phyloP scores from a whole-genome alignment of 2,113 vertebrate species.

The Melanostigma gelatinosum region DNA sequence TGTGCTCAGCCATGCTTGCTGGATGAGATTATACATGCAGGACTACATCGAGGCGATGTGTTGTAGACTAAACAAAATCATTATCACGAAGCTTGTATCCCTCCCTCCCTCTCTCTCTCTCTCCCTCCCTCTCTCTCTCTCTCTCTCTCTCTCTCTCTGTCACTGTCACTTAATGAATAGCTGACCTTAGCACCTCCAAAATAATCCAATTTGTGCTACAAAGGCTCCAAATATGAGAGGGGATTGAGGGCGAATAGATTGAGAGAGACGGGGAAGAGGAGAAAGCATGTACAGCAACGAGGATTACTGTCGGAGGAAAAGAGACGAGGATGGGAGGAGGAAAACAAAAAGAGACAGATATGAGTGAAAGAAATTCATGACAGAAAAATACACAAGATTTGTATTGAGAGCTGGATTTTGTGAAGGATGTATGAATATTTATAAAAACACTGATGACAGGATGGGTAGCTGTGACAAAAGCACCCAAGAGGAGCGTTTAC shows the following conservation, averaged over 20 bases:
- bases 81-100: conserved; percentile 9
- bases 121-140: conserved; percentile 9
- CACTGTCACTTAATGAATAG: conserved; percentile 39
- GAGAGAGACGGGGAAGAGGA: conserved; percentile 21
- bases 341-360: conserved; percentile 6
- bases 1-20: conserved; percentile 54
- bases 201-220: conserved; percentile 70
- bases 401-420: background rate
- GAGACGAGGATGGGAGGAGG: background rate
- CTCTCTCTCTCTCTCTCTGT: conserved; percentile 9
- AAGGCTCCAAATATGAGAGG: conserved; percentile 51
- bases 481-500: conserved; percentile 26
- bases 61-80: conserved; percentile 33
- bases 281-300: conserved; percentile 8
- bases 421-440: background rate
- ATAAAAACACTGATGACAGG: background rate
- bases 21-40: conserved; percentile 62
- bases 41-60: conserved; percentile 34
- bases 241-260: conserved; percentile 61
- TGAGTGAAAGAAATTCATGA: background rate
- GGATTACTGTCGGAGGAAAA: conserved; percentile 46
- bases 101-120: conserved; percentile 14
- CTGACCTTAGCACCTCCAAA: conserved; percentile 48
- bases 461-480: conserved; percentile 1
- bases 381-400: background rate